These are phyloP conservation scores for Philereme transversata DNA, from an alignment of 2,888 invertebrate genomes.

Conservation along the genomic window DNA sequence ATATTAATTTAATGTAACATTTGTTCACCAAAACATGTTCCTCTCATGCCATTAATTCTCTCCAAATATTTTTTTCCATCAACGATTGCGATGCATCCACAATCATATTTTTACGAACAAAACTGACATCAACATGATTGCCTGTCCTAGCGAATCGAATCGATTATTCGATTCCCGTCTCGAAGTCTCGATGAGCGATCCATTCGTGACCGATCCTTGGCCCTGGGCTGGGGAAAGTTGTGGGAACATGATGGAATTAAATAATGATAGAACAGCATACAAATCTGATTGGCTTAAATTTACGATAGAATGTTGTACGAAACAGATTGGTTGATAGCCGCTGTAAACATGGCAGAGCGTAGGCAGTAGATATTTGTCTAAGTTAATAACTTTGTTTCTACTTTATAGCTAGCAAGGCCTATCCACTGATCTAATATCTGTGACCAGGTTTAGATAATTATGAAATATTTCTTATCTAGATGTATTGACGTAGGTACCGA, in stretches of 20 bases:
- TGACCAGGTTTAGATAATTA: neutral
- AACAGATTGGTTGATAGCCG: slow-evolving; percentile 19
- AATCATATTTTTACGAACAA: slow-evolving; percentile 8
- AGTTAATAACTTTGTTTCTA: slow-evolving; percentile 1
- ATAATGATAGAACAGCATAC: slow-evolving; percentile 33
- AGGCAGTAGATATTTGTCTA: slow-evolving; percentile 7
- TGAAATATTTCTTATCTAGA: too few species aligned
- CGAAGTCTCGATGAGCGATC: slow-evolving; percentile 46
- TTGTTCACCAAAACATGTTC: too few species aligned
- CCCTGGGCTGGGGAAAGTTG: slow-evolving; percentile 53
- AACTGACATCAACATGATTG: slow-evolving; percentile 14
- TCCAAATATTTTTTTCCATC: neutral
- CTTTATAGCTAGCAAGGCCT: neutral
- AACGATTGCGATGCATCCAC: neutral
- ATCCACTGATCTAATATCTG: neutral
- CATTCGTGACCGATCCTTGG: slow-evolving; percentile 57
- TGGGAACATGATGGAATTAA: slow-evolving; percentile 54
- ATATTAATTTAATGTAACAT: too few species aligned
- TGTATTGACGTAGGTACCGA: too few species aligned
- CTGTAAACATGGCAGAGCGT: slow-evolving; percentile 10
- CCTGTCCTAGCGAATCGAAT: slow-evolving; percentile 54
- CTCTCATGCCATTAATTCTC: neutral
- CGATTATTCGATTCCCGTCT: slow-evolving; percentile 59
- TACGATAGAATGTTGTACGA: slow-evolving; percentile 29
- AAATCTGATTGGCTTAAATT: slow-evolving; percentile 34